phyloP scores from a whole-genome alignment of 2,113 vertebrate species.

The Hippolais icterina region DNA sequence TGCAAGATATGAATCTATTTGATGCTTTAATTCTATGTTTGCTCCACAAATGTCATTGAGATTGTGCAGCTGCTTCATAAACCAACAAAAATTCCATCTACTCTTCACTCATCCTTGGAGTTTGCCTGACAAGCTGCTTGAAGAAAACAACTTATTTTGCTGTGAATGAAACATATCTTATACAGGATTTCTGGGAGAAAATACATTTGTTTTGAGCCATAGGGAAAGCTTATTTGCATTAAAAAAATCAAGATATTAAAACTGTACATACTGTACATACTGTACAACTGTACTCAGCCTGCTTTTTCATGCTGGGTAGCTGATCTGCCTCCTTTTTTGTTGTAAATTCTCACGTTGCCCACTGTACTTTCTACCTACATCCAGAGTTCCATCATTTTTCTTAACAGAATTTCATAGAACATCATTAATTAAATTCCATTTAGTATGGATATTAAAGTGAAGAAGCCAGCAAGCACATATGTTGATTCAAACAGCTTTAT shows the following conservation, averaged over 20 bases:
- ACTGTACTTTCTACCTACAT: neutral
- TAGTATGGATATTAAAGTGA: neutral
- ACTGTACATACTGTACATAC: neutral
- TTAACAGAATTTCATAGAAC: neutral
- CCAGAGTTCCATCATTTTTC: neutral
- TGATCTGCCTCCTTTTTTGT: neutral
- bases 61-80: neutral
- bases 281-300: too few relatives aligned
- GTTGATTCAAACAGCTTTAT: neutral
- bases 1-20: neutral
- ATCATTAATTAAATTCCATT: neutral
- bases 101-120: neutral
- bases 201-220: neutral
- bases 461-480: neutral
- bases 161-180: neutral
- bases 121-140: neutral
- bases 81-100: accelerated
- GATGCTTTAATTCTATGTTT: neutral
- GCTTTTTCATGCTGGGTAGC: neutral
- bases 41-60: neutral
- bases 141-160: neutral
- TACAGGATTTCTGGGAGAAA: neutral
- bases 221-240: neutral
- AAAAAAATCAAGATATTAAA: neutral
- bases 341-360: neutral